Evolutionary conservation across 2,888 invertebrate genomes (phyloP), one percentile per base, ranked within the genome.

Genomic region (Pheosia gnoma): DNA sequence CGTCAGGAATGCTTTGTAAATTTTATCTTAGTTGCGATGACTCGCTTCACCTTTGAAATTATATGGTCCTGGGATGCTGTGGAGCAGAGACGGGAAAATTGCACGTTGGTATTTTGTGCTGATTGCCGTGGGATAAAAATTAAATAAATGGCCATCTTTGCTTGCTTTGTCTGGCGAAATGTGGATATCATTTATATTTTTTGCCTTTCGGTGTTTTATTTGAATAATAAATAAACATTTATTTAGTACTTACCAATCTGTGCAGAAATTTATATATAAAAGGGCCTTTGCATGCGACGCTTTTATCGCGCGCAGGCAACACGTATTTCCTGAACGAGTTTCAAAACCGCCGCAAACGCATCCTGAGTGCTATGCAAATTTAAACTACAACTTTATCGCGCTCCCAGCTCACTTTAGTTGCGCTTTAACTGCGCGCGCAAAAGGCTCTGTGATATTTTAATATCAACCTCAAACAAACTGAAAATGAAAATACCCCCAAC

Each of bases 21-120:
- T 57, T 45, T 57, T 57, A 25, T 57, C 39, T 43, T 43, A 25
- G n/a, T 9, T 45, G 36, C 43, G 43, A 57, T 45, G 25, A 10
- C 57, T 9, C 45, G 57, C 45, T 45, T 5, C 36, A 4, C 11
- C 36, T 57, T 55, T 9, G 13, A 45, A 45, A 13, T 57, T 11
- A 11, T 13, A 57, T 57, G n/a, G 57, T 57, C 10, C 9, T 36
- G 45, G 10, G 36, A 45, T 43, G 13, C 25, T 1, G 8, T 10
- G 9, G 57, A 57, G 55, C 5, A 7, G 55, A 13, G 55, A 51
- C 47, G 25, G 8, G 39, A 39, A 55, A 55, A 55, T 39, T n/a
- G 55, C 13, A n/a, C 13, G 55, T 55, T 11, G 36, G 11, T 5
- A 38, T 54, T 36, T 38, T 10, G 38, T 38, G 53, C 51, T 51